Conservation (phyloP, 1,140 invertebrate genomes). For the Anastatus disparis region DNA sequence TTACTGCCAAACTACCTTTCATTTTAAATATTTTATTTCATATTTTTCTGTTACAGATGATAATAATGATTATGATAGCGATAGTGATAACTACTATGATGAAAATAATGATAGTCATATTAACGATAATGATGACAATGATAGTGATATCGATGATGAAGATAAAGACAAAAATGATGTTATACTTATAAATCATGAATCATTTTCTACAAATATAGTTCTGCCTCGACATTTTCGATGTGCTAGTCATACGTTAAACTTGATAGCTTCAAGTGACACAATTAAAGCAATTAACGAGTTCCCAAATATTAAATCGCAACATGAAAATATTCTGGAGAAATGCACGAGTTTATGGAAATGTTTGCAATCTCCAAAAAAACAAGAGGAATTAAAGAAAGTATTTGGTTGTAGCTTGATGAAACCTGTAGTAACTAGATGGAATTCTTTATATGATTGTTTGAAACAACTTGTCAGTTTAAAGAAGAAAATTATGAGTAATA, state of each 20-base stretch:
- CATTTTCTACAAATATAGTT: background rate
- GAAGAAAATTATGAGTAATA: conserved; percentile 11
- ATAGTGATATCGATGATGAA: background rate
- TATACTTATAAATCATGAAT: no score
- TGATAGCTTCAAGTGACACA: conserved; percentile 10
- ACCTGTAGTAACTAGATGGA: conserved; percentile 32
- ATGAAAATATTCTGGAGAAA: conserved; percentile 7
- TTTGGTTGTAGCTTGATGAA: conserved; percentile 2
- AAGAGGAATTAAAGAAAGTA: background rate
- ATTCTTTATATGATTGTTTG: conserved; percentile 29
- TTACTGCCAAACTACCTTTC: background rate
- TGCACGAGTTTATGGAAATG: conserved; percentile 23
- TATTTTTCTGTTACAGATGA: background rate
- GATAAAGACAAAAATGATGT: background rate
- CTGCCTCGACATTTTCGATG: background rate
- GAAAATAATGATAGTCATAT: background rate
- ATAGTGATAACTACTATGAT: background rate
- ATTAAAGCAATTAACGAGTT: background rate
- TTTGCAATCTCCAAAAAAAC: conserved; percentile 13
- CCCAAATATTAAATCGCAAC: background rate
- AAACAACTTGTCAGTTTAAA: conserved; percentile 23
- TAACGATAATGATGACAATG: background rate
- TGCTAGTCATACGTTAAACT: conserved; percentile 20
- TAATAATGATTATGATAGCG: background rate
- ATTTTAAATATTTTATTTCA: background rate